Evolutionary conservation across 1,140 invertebrate species (phyloP).

Genomic region (Drosophila baimaii): DNA sequence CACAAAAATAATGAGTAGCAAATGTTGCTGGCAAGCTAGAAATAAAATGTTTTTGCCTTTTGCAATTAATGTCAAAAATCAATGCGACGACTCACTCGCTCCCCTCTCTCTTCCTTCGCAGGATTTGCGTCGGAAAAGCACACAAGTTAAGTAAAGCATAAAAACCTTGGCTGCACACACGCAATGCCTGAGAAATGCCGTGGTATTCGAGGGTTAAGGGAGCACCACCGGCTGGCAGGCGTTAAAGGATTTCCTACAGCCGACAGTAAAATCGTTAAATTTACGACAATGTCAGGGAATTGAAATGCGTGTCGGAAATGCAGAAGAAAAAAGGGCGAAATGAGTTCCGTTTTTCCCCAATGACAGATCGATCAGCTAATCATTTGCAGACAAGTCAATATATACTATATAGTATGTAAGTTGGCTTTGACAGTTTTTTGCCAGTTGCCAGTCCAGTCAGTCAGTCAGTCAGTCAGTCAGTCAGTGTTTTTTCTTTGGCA

Average conservation of each 20-base stretch:
- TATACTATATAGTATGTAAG: not conserved
- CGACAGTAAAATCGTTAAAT: slow-evolving; percentile 77
- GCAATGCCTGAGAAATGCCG: slow-evolving; percentile 33
- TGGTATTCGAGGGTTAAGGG: slow-evolving; percentile 9
- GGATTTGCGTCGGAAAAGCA: slow-evolving; percentile 5
- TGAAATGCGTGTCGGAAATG: slow-evolving; percentile 49
- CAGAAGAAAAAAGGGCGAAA: slow-evolving; percentile 6
- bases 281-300: slow-evolving; percentile 60
- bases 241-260: slow-evolving; percentile 65
- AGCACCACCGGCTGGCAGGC: slow-evolving; percentile 20
- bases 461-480: too few relatives aligned
- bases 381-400: slow-evolving; percentile 11
- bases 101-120: not conserved
- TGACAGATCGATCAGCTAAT: slow-evolving; percentile 46
- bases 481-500: slow-evolving; percentile 36
- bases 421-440: slow-evolving; percentile 46
- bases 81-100: slow-evolving; percentile 44
- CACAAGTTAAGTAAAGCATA: slow-evolving; percentile 40
- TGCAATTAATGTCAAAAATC: slow-evolving; percentile 65
- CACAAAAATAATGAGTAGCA: slow-evolving; percentile 45
- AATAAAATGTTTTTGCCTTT: slow-evolving; percentile 45
- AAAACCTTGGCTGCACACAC: slow-evolving; percentile 48
- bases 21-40: slow-evolving; percentile 33
- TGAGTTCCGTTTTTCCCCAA: slow-evolving; percentile 3
- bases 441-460: too few relatives aligned